Percentiles rank a stretch among this genome's conserved stretches.
Evolutionary conservation across 2,113 vertebrate species (phyloP).

Genomic region (Pan troglodytes): DNA sequence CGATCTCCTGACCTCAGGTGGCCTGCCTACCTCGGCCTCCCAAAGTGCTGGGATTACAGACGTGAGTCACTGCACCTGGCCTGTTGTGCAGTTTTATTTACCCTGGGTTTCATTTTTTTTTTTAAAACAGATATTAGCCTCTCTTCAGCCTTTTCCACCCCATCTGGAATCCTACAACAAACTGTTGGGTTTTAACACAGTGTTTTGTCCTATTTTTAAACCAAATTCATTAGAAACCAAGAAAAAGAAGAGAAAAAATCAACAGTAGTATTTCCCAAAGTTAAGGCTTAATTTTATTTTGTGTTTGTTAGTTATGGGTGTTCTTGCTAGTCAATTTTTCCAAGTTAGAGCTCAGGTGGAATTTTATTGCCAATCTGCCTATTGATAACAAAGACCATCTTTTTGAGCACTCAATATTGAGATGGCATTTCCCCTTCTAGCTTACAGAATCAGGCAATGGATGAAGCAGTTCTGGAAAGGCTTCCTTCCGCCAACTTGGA

Average conservation of each 20-base stretch:
- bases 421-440: slow-evolving; percentile 55
- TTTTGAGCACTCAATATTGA: slow-evolving; percentile 68
- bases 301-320: neutral
- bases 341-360: slow-evolving; percentile 76
- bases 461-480: neutral
- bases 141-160: neutral
- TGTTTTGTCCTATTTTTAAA: neutral
- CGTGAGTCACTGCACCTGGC: no score
- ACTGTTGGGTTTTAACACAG: neutral
- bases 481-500: neutral
- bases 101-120: neutral
- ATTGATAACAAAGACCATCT: slow-evolving; percentile 73
- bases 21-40: no score
- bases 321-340: slow-evolving; percentile 59
- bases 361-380: slow-evolving; percentile 80
- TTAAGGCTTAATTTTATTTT: neutral
- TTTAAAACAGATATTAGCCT: neutral
- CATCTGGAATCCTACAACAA: neutral
- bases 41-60: no score
- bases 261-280: neutral
- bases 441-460: slow-evolving; percentile 18
- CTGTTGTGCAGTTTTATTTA: neutral
- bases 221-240: neutral
- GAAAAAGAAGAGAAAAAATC: neutral
- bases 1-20: no score